Base-by-base conservation (phyloP, 2,797 vertebrate genomes). In the Sparidentex hasta region DNA sequence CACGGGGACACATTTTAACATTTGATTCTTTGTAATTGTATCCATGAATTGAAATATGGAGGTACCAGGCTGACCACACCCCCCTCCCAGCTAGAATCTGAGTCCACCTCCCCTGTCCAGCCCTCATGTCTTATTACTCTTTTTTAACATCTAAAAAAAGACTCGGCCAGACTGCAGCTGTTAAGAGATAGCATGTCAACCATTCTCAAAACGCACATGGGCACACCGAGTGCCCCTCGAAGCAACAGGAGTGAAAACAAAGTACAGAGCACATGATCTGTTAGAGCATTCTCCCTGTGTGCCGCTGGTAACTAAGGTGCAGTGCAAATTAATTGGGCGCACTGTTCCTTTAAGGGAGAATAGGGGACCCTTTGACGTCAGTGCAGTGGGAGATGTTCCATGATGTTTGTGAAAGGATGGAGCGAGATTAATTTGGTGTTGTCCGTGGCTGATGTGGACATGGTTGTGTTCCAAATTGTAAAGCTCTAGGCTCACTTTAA, bases 101-200 rank as follows among this genome's bases (percentile, higher is more conserved):
- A 71, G 56, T 27, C 18, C 76, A 27, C 51, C 54, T 65, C 4
- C 5, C 14, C 57, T 16, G 23, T 48, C 50, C 71, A 43, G 33
- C 76, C 63, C 73, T 71, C 64, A 84, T 76, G 81, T 84, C 76
- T 88, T 82, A 81, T 76, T 81, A 33, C 74, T n/a, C 23, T 54
- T 92, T 85, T 84, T 81, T 70, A 82, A 84, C 66, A 78, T 17
- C 95, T 96, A 95, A 92, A 94, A 93, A 94, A 95, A 95, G 93
- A 79, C 74, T 25, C 58, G 4, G 66, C 41, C 29, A 29, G 47
- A 68, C 72, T 73, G 87, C 94, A 95, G 93, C 95, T 95, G 94
- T 94, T 83, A 82, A 58, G n/a, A 75, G 84, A 85, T 90, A 82
- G 82, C 71, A 38, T 90, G 81, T 82, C 86, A 56, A 23, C 65